These are phyloP conservation scores for Carposina sasakii DNA, from an alignment of 1,140 invertebrate genomes.

Conservation along the genomic window DNA sequence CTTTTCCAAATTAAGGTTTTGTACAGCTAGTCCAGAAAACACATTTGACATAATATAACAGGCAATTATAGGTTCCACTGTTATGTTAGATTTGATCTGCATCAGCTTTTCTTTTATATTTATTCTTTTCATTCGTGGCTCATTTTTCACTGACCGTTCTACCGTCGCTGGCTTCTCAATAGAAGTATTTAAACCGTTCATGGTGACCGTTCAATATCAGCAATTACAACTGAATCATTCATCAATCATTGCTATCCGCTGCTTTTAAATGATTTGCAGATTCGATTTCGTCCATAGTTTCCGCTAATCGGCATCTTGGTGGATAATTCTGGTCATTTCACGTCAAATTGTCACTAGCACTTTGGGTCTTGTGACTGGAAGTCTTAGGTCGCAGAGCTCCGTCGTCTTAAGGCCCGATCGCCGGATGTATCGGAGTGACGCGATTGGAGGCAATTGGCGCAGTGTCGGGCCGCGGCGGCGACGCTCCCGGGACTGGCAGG, in stretches of 20 bases:
- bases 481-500: slow-evolving; percentile 37
- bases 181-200: slow-evolving; percentile 56
- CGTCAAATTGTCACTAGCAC: slow-evolving; percentile 18
- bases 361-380: too few species aligned
- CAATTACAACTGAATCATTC: too few species aligned
- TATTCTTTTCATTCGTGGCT: slow-evolving; percentile 37
- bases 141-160: slow-evolving; percentile 36
- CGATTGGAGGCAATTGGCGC: slow-evolving; percentile 11
- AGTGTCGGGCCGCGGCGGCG: slow-evolving; percentile 48
- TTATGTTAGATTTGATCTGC: slow-evolving; percentile 67
- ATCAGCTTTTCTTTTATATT: slow-evolving; percentile 49
- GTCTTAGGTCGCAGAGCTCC: too few species aligned
- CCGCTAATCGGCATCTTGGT: too few species aligned
- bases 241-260: too few species aligned
- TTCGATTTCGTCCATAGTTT: too few species aligned
- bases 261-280: too few species aligned
- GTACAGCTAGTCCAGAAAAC: slow-evolving; percentile 72
- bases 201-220: slow-evolving; percentile 32
- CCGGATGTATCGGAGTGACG: too few species aligned
- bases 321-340: too few species aligned
- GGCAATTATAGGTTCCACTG: slow-evolving; percentile 75
- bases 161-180: slow-evolving; percentile 41
- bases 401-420: too few species aligned
- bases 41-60: slow-evolving; percentile 75
- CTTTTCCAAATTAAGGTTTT: slow-evolving; percentile 77